phyloP scores from a whole-genome alignment of 1,140 invertebrate genomes.

The Macrobrachium nipponense region DNA sequence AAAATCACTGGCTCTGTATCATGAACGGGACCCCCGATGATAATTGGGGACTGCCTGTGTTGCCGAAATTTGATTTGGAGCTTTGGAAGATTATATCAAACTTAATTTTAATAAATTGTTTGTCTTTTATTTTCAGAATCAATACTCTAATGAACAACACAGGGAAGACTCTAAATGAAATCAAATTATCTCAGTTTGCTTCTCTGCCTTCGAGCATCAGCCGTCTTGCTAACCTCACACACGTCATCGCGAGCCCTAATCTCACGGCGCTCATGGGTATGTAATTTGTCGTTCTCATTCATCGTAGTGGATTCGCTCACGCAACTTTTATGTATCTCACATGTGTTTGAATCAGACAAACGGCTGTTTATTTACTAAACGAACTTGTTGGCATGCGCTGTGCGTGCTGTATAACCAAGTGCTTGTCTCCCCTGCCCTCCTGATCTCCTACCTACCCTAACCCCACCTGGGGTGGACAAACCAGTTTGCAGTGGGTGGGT shows the following conservation, averaged over 20 bases:
- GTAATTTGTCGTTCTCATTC: not conserved
- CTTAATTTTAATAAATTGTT: not conserved
- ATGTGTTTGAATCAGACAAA: not conserved
- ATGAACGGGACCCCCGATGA: too few species aligned
- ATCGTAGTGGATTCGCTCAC: not conserved
- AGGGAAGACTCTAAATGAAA: not conserved
- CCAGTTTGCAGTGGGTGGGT: too few species aligned
- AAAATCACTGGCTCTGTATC: too few species aligned
- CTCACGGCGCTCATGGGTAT: conserved; percentile 29
- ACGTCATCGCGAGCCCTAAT: conserved; percentile 13
- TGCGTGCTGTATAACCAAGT: too few species aligned
- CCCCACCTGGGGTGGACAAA: too few species aligned
- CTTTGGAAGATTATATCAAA: not conserved
- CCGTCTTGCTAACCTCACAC: not conserved
- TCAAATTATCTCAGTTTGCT: not conserved
- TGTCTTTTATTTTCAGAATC: not conserved
- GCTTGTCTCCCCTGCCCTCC: too few species aligned
- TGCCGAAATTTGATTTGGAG: too few species aligned
- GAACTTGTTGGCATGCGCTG: too few species aligned
- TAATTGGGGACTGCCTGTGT: too few species aligned
- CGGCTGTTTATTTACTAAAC: too few species aligned
- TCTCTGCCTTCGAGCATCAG: conserved; percentile 21
- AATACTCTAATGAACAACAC: not conserved
- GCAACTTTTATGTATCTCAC: not conserved
- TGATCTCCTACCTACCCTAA: too few species aligned